phyloP scores from a whole-genome alignment of 2,888 invertebrate genomes.

The Nesidiocoris tenuis region DNA sequence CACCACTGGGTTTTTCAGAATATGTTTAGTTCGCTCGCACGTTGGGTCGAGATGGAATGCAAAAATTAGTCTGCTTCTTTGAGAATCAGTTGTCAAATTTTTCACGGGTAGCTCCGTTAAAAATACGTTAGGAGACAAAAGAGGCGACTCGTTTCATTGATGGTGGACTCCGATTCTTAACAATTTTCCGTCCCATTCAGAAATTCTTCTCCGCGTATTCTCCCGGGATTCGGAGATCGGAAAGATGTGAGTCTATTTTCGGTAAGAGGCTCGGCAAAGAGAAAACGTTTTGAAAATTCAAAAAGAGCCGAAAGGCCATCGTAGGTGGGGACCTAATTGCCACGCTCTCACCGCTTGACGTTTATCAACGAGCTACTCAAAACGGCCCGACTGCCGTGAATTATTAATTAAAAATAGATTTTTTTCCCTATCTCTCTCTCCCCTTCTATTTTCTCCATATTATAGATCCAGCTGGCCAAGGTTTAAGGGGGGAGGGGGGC shows the following conservation, averaged over 20 bases:
- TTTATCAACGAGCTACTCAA: conserved; percentile 34
- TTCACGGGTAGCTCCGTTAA: too few species aligned
- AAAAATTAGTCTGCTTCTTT: too few species aligned
- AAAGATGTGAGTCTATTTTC: background rate
- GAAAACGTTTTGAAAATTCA: background rate
- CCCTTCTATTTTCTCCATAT: background rate
- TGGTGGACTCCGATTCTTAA: background rate
- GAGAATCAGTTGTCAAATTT: too few species aligned
- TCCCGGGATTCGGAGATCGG: background rate
- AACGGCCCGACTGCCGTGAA: conserved; percentile 25
- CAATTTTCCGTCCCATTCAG: background rate
- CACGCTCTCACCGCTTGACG: conserved; percentile 12
- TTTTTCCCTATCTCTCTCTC: conserved; percentile 5
- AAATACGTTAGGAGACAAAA: too few species aligned
- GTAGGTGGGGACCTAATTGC: conserved; percentile 21
- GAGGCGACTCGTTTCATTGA: background rate
- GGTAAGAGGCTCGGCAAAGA: background rate
- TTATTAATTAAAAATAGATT: conserved; percentile 40
- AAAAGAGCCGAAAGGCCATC: background rate
- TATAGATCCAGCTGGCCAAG: background rate
- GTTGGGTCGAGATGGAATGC: too few species aligned
- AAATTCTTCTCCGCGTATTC: background rate
- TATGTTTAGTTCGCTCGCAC: too few species aligned
- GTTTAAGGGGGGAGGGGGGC: background rate
- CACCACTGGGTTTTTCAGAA: too few species aligned